Percentiles rank a stretch among this genome's conserved stretches.
phyloP scores from a whole-genome alignment of 2,888 invertebrate genomes.

The Rhogogaster chlorosoma region DNA sequence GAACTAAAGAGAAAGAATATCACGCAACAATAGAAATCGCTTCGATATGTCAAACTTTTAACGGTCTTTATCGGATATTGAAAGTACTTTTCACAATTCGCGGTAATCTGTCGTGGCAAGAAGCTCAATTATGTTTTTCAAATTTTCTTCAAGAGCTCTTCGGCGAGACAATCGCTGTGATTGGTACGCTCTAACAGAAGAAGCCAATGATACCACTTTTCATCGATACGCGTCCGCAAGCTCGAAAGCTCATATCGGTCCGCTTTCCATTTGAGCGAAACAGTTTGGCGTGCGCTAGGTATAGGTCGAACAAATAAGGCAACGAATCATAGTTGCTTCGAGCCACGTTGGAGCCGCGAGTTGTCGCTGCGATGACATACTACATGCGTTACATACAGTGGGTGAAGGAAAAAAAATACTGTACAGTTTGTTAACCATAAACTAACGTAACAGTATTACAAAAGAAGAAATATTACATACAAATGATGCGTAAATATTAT shows the following conservation, averaged over 20 bases:
- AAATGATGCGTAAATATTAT: conserved; percentile 2
- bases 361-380: not conserved
- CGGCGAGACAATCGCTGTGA: not conserved
- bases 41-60: no score
- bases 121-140: no score
- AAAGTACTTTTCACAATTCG: not conserved
- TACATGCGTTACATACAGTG: not conserved
- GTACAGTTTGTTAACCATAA: conserved; percentile 10
- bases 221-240: not conserved
- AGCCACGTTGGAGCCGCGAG: not conserved
- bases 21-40: not conserved
- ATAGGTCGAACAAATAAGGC: not conserved
- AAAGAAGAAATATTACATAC: not conserved
- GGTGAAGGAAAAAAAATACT: not conserved
- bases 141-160: no score
- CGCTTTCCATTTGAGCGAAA: not conserved
- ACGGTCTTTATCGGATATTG: not conserved
- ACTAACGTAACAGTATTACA: not conserved
- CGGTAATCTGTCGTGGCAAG: no score
- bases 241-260: not conserved
- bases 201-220: not conserved
- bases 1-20: not conserved
- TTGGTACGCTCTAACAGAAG: not conserved
- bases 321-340: not conserved
- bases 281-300: not conserved